A percentile compares a stretch with the other conserved stretches of the same genome.
phyloP scores from a whole-genome alignment of 2,888 invertebrate species.

The Trichopoda pennipes region DNA sequence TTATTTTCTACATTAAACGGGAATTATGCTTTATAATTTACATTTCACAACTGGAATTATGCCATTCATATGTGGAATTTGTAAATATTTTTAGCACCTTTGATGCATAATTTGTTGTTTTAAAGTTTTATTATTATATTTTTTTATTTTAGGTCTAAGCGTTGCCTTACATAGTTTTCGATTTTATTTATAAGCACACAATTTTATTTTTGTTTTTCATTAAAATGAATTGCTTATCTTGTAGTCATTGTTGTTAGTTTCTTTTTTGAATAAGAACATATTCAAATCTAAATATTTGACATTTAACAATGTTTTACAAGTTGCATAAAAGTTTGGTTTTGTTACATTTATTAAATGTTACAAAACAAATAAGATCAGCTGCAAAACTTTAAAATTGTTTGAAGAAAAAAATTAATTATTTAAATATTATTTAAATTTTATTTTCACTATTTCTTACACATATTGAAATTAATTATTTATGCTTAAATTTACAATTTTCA shows the following conservation, averaged over 20 bases:
- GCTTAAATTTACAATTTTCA: too few species aligned
- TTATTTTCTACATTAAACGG: constrained; percentile 34
- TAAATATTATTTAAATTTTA: too few species aligned
- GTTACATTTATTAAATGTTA: too few species aligned
- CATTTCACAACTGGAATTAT: constrained; percentile 36
- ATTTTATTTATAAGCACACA: constrained; percentile 12
- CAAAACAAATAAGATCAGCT: too few species aligned
- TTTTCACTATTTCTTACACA: too few species aligned
- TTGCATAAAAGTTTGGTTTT: too few species aligned
- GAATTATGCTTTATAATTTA: constrained; percentile 51
- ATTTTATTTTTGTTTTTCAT: not conserved
- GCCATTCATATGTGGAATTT: constrained; percentile 28
- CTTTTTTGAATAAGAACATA: constrained; percentile 5
- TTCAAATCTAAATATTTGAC: not conserved
- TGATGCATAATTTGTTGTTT: constrained; percentile 6
- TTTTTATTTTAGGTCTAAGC: not conserved
- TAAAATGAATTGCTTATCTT: not conserved
- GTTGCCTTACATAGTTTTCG: not conserved
- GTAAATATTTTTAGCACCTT: constrained; percentile 19
- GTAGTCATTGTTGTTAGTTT: constrained; percentile 14
- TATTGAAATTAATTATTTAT: too few species aligned
- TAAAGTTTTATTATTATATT: constrained; percentile 4
- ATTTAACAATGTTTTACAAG: too few species aligned
- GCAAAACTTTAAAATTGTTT: too few species aligned
- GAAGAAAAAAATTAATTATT: too few species aligned